Evolutionary conservation across 2,888 invertebrate species (phyloP), one percentile per base, ranked within the genome.

Genomic region (Pollenia labialis): DNA sequence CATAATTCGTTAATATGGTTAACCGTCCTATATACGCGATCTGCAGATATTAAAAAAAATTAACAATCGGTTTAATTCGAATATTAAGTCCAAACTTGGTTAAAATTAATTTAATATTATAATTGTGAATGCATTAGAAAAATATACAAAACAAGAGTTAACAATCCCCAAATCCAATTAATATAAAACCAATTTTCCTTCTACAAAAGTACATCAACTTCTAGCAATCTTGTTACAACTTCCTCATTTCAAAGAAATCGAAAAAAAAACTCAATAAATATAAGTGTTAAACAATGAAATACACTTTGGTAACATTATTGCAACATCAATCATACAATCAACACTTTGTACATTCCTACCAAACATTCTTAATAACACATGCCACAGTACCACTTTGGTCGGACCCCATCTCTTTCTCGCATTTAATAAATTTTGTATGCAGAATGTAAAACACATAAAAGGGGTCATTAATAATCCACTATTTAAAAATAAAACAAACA

Each of bases 401-500:
- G 52, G 6, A 40, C 50, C n/a, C 48, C 54, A 7, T 14, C 62
- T 40, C 11, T 54, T 42, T 11, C 16, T 68, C 11, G 4, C 4
- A 50, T 14, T 52, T 14, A 40, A 40, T 40, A 14, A 7, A 32
- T 2, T 66, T 60, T n/a, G 9, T 32, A 32, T 60, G 9, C 8
- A 14, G 11, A 66, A 60, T 44, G 79, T 52, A 16, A 62, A 82
- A 76, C 52, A 54, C 46, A 81, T 48, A 72, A 87, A 84, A 80
- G 74, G 83, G 87, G 83, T 84, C 84, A 87, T 87, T 87, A 84
- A 87, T 87, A 87, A 87, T 87, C 76, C 77, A 62, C 54, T 64
- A 76, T 77, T 84, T 77, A 48, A 87, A 87, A 84, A 84, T 77
- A 77, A 81, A 84, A 68, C 80, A 68, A 87, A 52, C 74, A 48